A percentile compares a stretch with the other conserved stretches of the same genome.
These are phyloP conservation scores for Petaurus breviceps DNA, from an alignment of 2,113 vertebrate genomes.

Conservation along the genomic window DNA sequence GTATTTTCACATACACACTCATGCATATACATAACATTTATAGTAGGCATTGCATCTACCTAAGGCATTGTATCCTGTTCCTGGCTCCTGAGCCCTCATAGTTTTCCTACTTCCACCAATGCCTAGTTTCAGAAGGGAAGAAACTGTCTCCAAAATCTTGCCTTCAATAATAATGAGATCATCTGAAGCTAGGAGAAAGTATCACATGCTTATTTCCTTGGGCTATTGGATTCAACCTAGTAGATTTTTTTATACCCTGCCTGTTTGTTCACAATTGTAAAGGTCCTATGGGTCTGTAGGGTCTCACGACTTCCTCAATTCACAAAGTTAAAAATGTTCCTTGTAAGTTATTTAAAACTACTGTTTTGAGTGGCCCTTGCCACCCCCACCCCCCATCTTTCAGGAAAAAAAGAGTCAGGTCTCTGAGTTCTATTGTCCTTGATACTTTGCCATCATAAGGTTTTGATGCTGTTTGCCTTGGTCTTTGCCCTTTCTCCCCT, in stretches of 20 bases:
- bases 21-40: neutral
- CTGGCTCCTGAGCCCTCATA: conserved; percentile 27
- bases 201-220: neutral
- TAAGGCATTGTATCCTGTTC: neutral
- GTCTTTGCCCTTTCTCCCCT: neutral
- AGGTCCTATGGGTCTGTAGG: neutral
- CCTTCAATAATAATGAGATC: neutral
- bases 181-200: conserved; percentile 21
- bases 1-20: neutral
- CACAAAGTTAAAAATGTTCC: conserved; percentile 16
- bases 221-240: neutral
- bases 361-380: neutral
- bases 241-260: conserved; percentile 19
- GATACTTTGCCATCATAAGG: neutral
- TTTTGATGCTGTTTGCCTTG: neutral
- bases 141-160: neutral
- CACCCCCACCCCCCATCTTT: neutral
- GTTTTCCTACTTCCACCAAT: conserved; percentile 41
- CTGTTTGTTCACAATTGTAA: neutral
- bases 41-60: neutral
- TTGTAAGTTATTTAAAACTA: neutral
- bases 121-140: conserved; percentile 38
- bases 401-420: neutral
- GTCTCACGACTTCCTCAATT: neutral
- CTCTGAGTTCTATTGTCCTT: neutral